Base-by-base conservation (phyloP, 2,797 vertebrate species). In the Falco biarmicus region DNA sequence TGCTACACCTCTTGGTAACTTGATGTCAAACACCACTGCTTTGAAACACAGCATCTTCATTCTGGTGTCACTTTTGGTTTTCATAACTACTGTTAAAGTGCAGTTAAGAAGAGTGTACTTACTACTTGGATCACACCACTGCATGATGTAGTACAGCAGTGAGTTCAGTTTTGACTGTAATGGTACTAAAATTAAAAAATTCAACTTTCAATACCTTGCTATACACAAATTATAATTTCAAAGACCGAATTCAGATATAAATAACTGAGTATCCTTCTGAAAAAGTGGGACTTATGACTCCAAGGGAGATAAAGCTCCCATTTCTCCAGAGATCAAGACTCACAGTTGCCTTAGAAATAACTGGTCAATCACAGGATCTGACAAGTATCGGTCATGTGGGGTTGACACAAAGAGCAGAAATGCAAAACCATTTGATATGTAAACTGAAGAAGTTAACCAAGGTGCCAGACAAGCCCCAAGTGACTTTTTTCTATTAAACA, bases 291-390 rank as follows among this genome's bases (percentile, higher is more conserved):
- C 50, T 80, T 88, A 26, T 22, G 59, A 69, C 71, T 92, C 29
- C 68, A 76, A 90, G 51, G 34, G n/a, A 84, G 47, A 76, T 70
- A 73, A 85, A 90, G 63, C 32, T 84, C 71, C 39, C 29, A 32
- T 87, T 92, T 85, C 64, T 92, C 32, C 66, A 82, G 20, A 73
- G 50, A 91, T 59, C 24, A 59, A 84, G 78, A 96, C 57, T 89
- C 93, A 90, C 2, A 61, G 70, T 24, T 16, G 87, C 31, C 51
- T 81, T 34, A 81, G 61, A 87, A 63, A 19, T 9, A 81, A 81
- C 31, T 12, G 29, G 59, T 86, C 50, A 34, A 3, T 51, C 68
- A 39, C 8, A 29, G 77, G 25, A 89, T 65, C 50, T 84, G 56
- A 66, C 4, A 5, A 65, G 11, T 31, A 63, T 34, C 51, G n/a